Percentiles rank a stretch among this genome's conserved stretches.
These are phyloP conservation scores for Drosophila sordidapex DNA, from an alignment of 2,888 invertebrate species.

Conservation along the genomic window DNA sequence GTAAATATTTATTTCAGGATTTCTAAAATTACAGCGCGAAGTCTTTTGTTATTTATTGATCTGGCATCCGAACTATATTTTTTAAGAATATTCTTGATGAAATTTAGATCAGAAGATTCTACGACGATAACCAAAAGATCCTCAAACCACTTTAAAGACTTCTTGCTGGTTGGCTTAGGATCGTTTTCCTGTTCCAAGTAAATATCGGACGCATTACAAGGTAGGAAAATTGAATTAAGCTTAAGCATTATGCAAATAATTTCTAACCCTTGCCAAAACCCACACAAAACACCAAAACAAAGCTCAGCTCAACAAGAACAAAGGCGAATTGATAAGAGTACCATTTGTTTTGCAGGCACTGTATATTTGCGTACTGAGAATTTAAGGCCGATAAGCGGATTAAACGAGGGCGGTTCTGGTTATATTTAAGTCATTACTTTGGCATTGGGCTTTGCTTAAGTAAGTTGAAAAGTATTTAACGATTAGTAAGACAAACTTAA, in stretches of 20 bases:
- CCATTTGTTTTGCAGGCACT: background rate
- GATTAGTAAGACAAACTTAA: background rate
- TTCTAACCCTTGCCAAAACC: background rate
- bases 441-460: background rate
- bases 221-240: background rate
- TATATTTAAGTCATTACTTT: background rate
- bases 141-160: background rate
- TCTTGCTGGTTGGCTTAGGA: background rate
- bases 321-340: background rate
- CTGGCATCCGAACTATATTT: background rate
- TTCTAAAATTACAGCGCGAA: background rate
- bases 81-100: background rate
- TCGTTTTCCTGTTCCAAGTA: background rate
- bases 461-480: background rate
- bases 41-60: background rate
- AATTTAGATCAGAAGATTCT: background rate
- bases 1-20: background rate
- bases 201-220: background rate
- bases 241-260: background rate
- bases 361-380: background rate
- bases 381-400: conserved; percentile 25
- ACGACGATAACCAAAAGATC: background rate
- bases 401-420: conserved; percentile 1
- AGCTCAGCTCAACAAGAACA: background rate
- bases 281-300: background rate